phyloP scores from a whole-genome alignment of 2,888 invertebrate species.

The Mycogona germanica region DNA sequence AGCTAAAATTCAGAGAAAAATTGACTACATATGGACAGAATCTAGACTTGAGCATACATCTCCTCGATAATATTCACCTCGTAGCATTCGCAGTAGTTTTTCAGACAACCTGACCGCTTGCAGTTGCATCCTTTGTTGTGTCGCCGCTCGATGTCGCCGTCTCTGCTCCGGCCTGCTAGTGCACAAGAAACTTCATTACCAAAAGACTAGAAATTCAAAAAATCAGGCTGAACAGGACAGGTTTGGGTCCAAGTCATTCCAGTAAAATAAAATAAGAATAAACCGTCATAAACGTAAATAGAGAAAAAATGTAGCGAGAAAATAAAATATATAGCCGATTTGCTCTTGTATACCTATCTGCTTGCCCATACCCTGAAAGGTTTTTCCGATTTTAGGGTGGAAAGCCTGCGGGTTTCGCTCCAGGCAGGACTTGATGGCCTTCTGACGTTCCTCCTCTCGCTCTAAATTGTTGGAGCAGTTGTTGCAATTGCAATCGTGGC shows the following conservation, averaged over 20 bases:
- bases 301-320: not conserved
- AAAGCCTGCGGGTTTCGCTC: slow-evolving; percentile 97
- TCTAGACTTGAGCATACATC: not conserved
- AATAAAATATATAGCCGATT: too few species aligned
- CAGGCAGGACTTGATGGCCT: slow-evolving; percentile 85
- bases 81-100: slow-evolving; percentile 99
- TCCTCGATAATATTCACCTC: slow-evolving; percentile 49
- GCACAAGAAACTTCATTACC: not conserved
- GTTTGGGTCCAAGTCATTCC: too few species aligned
- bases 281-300: too few species aligned
- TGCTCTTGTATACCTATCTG: not conserved
- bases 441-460: slow-evolving; percentile 85
- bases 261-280: too few species aligned
- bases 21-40: not conserved
- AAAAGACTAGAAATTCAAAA: slow-evolving; percentile 23
- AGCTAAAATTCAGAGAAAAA: not conserved
- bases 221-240: too few species aligned
- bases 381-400: slow-evolving; percentile 90
- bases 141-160: slow-evolving; percentile 65
- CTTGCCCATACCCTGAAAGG: not conserved
- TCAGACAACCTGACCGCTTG: slow-evolving; percentile 93
- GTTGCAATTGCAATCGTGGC: slow-evolving; percentile 92
- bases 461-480: slow-evolving; percentile 94
- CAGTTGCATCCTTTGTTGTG: slow-evolving; percentile 99
- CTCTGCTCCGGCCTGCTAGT: slow-evolving; percentile 34